These are phyloP conservation scores for Silurus asotus DNA, from an alignment of 2,113 vertebrate species.

Conservation along the genomic window DNA sequence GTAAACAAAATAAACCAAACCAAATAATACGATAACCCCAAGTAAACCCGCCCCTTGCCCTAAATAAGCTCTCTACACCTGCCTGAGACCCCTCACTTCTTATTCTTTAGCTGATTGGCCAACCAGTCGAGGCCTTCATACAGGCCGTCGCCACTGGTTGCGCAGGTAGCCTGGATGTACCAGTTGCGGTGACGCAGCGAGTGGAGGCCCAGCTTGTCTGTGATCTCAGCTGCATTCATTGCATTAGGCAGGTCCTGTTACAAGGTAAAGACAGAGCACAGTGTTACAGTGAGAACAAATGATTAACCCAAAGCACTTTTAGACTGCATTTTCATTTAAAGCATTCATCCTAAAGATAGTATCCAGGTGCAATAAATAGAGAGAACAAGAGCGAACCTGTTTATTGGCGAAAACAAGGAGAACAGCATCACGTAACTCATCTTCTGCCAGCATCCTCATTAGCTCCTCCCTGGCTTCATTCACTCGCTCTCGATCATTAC, in stretches of 20 bases:
- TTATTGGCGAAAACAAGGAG: conserved; percentile 97
- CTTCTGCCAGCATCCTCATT: conserved; percentile 96
- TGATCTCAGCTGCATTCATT: conserved; percentile 97
- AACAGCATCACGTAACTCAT: conserved; percentile 91
- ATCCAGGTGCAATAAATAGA: neutral
- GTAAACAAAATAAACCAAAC: conserved; percentile 32
- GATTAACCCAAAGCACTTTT: neutral
- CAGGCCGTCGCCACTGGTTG: conserved; percentile 94
- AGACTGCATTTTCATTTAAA: neutral
- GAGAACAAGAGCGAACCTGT: conserved; percentile 72
- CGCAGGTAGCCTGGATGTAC: conserved; percentile 98
- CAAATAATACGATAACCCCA: conserved; percentile 49
- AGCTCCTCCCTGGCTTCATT: conserved; percentile 96
- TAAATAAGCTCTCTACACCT: conserved; percentile 36
- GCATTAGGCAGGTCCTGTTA: conserved; percentile 92
- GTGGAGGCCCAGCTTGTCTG: conserved; percentile 94
- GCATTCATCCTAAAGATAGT: neutral
- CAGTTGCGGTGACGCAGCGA: conserved; percentile 95
- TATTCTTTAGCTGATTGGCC: conserved; percentile 97
- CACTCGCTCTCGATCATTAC: conserved; percentile 93
- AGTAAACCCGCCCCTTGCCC: conserved; percentile 44
- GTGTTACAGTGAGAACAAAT: neutral
- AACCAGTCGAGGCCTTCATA: conserved; percentile 98
- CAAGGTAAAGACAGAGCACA: neutral
- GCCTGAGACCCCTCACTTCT: conserved; percentile 80